These are phyloP conservation scores for Eptesicus fuscus DNA, from an alignment of 2,113 vertebrate genomes.

Conservation along the genomic window DNA sequence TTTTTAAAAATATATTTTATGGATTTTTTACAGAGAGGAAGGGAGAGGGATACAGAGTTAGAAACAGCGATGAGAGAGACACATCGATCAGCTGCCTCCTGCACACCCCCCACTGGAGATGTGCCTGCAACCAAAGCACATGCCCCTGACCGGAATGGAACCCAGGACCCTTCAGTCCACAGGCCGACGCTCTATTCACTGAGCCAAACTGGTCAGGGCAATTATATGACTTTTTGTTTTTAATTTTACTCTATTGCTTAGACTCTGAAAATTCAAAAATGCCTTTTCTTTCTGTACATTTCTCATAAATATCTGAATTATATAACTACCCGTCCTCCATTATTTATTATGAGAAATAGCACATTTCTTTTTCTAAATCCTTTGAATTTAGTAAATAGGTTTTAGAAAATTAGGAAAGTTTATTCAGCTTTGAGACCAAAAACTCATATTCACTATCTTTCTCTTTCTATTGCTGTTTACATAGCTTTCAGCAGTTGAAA, in stretches of 20 bases:
- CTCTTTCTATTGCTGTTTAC: neutral
- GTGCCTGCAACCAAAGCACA: too few relatives aligned
- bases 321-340: neutral
- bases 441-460: neutral
- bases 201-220: too few relatives aligned
- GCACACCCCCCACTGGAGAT: too few relatives aligned
- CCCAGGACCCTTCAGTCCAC: too few relatives aligned
- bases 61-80: too few relatives aligned
- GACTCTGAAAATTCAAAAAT: neutral
- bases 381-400: neutral
- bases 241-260: conserved; percentile 10
- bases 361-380: neutral
- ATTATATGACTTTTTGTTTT: conserved; percentile 3
- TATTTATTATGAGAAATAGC: conserved; percentile 1
- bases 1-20: too few relatives aligned
- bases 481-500: neutral
- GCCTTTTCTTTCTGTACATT: neutral
- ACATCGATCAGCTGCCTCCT: too few relatives aligned
- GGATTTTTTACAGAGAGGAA: too few relatives aligned
- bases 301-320: neutral
- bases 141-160: too few relatives aligned
- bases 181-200: too few relatives aligned
- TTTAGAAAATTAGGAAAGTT: neutral
- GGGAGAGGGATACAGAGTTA: too few relatives aligned
- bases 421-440: neutral